Conservation (phyloP, 2,888 invertebrate species). For the Sabatieria punctata region DNA sequence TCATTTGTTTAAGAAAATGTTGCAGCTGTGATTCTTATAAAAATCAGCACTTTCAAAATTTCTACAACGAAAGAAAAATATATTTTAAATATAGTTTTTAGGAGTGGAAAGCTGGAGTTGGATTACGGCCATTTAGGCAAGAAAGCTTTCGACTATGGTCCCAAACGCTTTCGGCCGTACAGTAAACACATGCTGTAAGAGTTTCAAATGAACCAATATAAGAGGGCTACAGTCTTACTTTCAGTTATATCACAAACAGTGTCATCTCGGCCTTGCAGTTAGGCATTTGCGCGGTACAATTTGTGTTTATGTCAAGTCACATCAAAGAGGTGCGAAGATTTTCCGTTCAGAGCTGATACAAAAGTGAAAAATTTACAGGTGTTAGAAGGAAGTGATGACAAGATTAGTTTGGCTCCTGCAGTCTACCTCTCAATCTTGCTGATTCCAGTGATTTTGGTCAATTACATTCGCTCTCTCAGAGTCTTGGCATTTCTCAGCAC, state of each 20-base stretch:
- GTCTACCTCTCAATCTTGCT: conserved; percentile 13
- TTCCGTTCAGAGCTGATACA: no score
- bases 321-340: conserved; percentile 3
- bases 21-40: no score
- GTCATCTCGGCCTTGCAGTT: conserved; percentile 20
- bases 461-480: conserved; percentile 14
- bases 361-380: no score
- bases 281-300: conserved; percentile 19
- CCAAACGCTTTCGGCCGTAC: conserved; percentile 14
- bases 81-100: conserved; percentile 12
- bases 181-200: conserved; percentile 20
- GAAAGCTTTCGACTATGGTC: conserved; percentile 25
- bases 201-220: no score
- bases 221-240: no score
- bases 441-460: conserved; percentile 15
- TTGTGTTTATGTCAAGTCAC: conserved; percentile 6
- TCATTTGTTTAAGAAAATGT: no score
- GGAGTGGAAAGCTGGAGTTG: conserved; percentile 21
- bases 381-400: no score
- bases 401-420: neutral
- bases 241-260: conserved; percentile 20
- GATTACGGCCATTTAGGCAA: conserved; percentile 35
- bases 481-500: conserved; percentile 19
- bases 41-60: no score
- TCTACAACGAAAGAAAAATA: no score